Percentiles rank a stretch among this genome's conserved stretches.
phyloP scores from a whole-genome alignment of 2,797 vertebrate genomes.

The Sebastolobus altivelis region DNA sequence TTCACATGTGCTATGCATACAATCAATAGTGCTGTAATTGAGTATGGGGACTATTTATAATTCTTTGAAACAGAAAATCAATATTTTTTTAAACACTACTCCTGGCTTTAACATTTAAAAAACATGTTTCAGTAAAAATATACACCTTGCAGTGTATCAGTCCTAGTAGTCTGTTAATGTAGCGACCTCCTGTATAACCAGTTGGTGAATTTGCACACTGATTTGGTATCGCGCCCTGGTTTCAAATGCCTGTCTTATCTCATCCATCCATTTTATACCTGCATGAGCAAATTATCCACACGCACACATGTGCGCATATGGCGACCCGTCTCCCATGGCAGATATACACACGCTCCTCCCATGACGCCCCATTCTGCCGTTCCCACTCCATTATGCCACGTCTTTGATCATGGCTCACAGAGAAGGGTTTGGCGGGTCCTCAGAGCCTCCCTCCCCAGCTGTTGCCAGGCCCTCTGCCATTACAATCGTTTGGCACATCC shows the following conservation, averaged over 20 bases:
- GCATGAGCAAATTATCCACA: conserved; percentile 43
- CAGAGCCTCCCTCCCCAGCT: conserved; percentile 64
- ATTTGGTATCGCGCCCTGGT: conserved; percentile 26
- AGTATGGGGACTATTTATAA: background rate
- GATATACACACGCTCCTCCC: conserved; percentile 35
- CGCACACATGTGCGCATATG: conserved; percentile 33
- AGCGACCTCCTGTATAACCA: conserved; percentile 10
- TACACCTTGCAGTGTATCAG: background rate
- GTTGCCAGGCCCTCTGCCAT: conserved; percentile 67
- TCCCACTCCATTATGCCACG: conserved; percentile 66
- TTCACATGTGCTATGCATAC: background rate
- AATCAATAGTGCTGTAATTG: background rate
- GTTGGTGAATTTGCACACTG: conserved; percentile 42
- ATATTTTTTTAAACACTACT: background rate
- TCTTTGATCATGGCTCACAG: conserved; percentile 76
- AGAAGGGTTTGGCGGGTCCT: conserved; percentile 64
- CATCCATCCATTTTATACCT: conserved; percentile 52
- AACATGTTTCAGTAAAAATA: background rate
- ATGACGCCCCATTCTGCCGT: conserved; percentile 51
- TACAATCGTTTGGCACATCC: conserved; percentile 43
- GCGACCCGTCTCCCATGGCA: conserved; percentile 19
- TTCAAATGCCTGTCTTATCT: conserved; percentile 48
- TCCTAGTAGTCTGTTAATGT: background rate
- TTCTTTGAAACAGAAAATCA: too few relatives aligned
- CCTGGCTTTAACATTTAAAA: background rate